Base-by-base conservation (phyloP, 2,888 invertebrate genomes). In the Oscheius sp. region DNA sequence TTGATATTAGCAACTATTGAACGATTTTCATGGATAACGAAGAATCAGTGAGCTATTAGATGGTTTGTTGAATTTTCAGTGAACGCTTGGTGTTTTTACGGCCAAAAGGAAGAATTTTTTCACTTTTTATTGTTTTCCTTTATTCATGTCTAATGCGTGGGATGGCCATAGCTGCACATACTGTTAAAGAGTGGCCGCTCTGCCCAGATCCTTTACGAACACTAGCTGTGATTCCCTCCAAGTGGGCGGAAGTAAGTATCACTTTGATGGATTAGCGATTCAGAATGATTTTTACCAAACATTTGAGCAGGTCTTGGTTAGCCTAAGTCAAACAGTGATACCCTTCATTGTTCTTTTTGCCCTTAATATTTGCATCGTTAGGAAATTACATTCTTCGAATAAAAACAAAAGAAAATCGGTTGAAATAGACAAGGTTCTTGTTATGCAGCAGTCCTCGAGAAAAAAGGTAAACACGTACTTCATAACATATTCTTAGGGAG, bases 1-100 rank as follows among this genome's bases (percentile, higher is more conserved):
- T 68, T 81, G 5, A 81, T 81, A 49, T 67, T 81, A 30, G 81
- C 73, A 12, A 81, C 80, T 22, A 38, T 80, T 6, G 81, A 81
- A 65, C 26, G 81, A 45, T 80, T 75, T 65, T 74, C 77, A 3
- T 81, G 81, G 81, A 80, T 81, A 30, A 71, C 76, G 20, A 76
- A 72, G 22, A 72, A 72, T 36, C 63, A 68, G 79, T 80, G 51
- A 73, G 71, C 44, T n/a, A 8, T n/a, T 41, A 28, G 30, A 5
- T 14, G 20, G 24, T n/a, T 14, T 33, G 24, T n/a, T 24, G 14
- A 59, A 26, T 17, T 26, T 74, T 62, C 68, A 78, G 78, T 30
- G 36, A 66, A 24, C 71, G 75, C 33, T 56, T 72, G 44, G 73
- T 68, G 14, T 66, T 79, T 20, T 61, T 78, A 47, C 73, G 72